Base-by-base conservation (phyloP, 2,888 invertebrate genomes). In the Lutraria lutraria region DNA sequence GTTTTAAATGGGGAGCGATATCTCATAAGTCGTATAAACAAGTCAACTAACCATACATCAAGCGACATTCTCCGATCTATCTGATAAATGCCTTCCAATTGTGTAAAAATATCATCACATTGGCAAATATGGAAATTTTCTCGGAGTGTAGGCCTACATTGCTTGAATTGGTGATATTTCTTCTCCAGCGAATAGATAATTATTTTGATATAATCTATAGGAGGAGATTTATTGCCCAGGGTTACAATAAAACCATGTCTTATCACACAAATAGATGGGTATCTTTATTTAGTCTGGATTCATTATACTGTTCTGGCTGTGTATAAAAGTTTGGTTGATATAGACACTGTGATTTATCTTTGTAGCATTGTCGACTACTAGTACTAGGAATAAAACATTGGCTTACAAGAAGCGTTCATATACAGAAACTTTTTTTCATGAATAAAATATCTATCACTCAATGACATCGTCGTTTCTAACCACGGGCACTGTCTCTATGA, bases 221-320 rank as follows among this genome's bases (percentile, higher is more conserved):
- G 76, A 8, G 34, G 34, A 19, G 16, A 19, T 76, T 76, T 76
- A 76, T 76, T 76, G 76, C 31, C 76, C 19, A n/a, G 19, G 34
- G 29, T 13, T 16, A 31, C 29, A 76, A 34, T 34, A 76, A 76
- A 76, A 76, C 16, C 76, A 31, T 34, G 29, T n/a, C 76, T 76
- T 76, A 76, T 34, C 76, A 76, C 76, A 76, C 76, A 76, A 76
- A 76, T 76, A 76, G 76, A 76, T 76, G 31, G 15, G 34, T 76
- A 76, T 76, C 76, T 76, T 34, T 31, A 31, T 76, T 68, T 68
- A 68, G 63, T 68, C n/a, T 68, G 63, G 12, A n/a, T 68, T 68
- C 63, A 68, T 25, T 68, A 68, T 12, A 68, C n/a, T 2, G 12
- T 12, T 25, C 63, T 68, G 25, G 63, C 25, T 68, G 63, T 68